Percentiles rank a stretch among this genome's conserved stretches.
Evolutionary conservation across 2,888 invertebrate species (phyloP).

Genomic region (Temnothorax rugatulus): DNA sequence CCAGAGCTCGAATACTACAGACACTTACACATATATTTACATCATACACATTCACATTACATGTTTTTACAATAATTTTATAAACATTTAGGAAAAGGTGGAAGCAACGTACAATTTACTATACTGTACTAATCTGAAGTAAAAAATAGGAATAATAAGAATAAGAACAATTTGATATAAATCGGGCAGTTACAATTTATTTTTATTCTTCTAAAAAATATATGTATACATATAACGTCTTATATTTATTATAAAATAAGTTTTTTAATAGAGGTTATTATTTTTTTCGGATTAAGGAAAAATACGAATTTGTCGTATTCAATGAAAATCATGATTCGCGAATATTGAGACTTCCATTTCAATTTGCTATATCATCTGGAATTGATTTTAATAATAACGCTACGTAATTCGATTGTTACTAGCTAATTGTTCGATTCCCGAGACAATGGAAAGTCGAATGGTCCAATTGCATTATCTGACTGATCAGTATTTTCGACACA

Average conservation of each 20-base stretch:
- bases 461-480: neutral
- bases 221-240: too few species aligned
- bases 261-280: too few species aligned
- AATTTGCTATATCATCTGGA: neutral
- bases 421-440: neutral
- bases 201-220: neutral
- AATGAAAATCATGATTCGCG: neutral
- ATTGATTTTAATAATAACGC: slow-evolving; percentile 24
- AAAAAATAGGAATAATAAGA: neutral
- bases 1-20: neutral
- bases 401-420: neutral
- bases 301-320: neutral
- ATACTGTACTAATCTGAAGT: neutral
- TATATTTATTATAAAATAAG: too few species aligned
- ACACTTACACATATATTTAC: neutral
- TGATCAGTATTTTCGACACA: slow-evolving; percentile 23
- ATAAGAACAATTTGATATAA: neutral
- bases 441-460: slow-evolving; percentile 10
- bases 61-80: neutral
- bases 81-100: too few species aligned
- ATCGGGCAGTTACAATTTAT: neutral
- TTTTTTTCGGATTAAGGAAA: neutral
- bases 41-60: neutral
- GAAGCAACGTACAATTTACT: neutral
- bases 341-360: neutral